A percentile compares a stretch with the other conserved stretches of the same genome.
phyloP scores from a whole-genome alignment of 1,140 invertebrate species.

The Wasmannia auropunctata region DNA sequence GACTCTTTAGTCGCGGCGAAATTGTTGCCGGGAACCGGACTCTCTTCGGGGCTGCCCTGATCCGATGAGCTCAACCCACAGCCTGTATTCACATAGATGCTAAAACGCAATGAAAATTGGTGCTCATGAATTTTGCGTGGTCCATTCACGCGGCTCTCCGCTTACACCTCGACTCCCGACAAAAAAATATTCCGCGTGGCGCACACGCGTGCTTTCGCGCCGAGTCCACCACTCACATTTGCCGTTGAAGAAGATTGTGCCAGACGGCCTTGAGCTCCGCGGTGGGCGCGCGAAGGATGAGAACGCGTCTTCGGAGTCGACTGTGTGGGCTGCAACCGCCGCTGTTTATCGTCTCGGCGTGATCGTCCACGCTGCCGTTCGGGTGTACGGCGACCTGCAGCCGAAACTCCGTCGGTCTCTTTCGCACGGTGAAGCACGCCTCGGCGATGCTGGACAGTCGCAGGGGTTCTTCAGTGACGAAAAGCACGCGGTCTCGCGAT shows the following conservation, averaged over 20 bases:
- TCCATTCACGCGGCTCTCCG: not conserved
- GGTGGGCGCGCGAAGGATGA: constrained; percentile 91
- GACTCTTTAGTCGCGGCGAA: constrained; percentile 75
- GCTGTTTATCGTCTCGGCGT: constrained; percentile 72
- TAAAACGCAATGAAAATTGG: constrained; percentile 81
- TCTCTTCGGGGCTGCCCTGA: constrained; percentile 89
- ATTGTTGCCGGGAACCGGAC: constrained; percentile 74
- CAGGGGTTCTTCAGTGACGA: constrained; percentile 94
- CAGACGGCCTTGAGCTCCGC: constrained; percentile 94
- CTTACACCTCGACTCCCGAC: not conserved
- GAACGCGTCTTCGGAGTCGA: constrained; percentile 87
- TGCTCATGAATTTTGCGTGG: constrained; percentile 14
- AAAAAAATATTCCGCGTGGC: constrained; percentile 29
- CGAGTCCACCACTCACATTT: constrained; percentile 89
- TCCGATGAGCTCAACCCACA: constrained; percentile 82
- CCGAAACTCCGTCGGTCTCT: constrained; percentile 87
- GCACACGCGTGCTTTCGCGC: not conserved
- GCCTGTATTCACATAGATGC: constrained; percentile 89
- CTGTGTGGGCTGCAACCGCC: constrained; percentile 83
- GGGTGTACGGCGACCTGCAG: constrained; percentile 80
- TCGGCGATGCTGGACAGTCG: constrained; percentile 91
- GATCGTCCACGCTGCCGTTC: constrained; percentile 70
- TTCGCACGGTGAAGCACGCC: constrained; percentile 93
- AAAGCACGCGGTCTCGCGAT: constrained; percentile 92
- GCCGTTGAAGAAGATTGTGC: constrained; percentile 94